Evolutionary conservation across 2,888 invertebrate species (phyloP).

Genomic region (Heliconius cydno): DNA sequence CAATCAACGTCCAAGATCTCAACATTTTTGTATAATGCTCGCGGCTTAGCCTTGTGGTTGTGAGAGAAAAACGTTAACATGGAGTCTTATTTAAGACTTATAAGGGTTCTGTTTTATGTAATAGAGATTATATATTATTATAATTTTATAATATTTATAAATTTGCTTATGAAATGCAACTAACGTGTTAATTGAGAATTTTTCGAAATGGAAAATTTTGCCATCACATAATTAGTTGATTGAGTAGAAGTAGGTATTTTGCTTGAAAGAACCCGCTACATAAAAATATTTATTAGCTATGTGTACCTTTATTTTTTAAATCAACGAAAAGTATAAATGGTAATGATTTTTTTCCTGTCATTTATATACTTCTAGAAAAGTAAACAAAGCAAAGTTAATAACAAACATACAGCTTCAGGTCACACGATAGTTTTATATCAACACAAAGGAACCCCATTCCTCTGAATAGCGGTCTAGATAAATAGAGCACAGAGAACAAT

Average conservation of each 20-base stretch:
- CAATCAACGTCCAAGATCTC: conserved; percentile 42
- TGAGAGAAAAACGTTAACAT: conserved; percentile 34
- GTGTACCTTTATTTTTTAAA: no score
- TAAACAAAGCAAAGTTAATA: conserved; percentile 16
- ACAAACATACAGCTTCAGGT: background rate
- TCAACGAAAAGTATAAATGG: no score
- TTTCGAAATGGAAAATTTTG: no score
- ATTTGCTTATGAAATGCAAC: no score
- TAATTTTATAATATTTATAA: background rate
- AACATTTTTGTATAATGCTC: conserved; percentile 42
- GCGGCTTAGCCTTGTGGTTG: conserved; percentile 41
- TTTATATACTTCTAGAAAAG: background rate
- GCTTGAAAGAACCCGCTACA: no score
- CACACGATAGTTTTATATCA: conserved; percentile 34
- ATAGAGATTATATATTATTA: background rate
- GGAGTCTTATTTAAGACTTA: background rate
- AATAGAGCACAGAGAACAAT: conserved; percentile 78
- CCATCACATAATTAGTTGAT: no score
- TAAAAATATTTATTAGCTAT: no score
- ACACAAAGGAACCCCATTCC: conserved; percentile 34
- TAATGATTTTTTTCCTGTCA: no score
- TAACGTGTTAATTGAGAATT: no score
- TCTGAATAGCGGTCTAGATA: conserved; percentile 63
- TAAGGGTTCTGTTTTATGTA: conserved; percentile 15
- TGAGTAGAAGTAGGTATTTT: no score